Evolutionary conservation across 2,888 invertebrate genomes (phyloP).

Genomic region (Pharmacophagus antenor): DNA sequence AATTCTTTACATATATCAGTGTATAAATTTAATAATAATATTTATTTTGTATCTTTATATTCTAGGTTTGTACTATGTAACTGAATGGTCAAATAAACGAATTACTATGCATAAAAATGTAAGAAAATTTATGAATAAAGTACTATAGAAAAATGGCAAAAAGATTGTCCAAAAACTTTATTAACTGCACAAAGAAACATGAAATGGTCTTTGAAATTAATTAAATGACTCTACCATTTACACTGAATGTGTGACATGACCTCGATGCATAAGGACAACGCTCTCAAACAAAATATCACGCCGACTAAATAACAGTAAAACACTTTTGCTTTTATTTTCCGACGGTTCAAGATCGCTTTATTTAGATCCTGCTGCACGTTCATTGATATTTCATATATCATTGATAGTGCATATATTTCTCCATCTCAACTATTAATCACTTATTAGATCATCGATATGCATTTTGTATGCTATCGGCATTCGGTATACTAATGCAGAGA

Average conservation of each 20-base stretch:
- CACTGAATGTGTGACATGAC: slow-evolving; percentile 26
- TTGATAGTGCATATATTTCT: background rate
- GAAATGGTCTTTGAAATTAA: background rate
- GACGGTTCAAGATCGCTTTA: slow-evolving; percentile 18
- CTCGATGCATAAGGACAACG: slow-evolving; percentile 28
- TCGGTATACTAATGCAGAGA: slow-evolving; percentile 14
- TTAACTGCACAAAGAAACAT: slow-evolving; percentile 1
- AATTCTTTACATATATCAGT: too few species aligned
- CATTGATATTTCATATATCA: slow-evolving; percentile 19
- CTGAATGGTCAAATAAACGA: too few species aligned
- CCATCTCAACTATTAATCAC: background rate
- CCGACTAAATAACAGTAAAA: slow-evolving; percentile 28
- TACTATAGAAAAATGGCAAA: too few species aligned
- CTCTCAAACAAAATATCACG: slow-evolving; percentile 17
- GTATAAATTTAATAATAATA: too few species aligned
- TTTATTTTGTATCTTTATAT: too few species aligned
- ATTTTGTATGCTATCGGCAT: slow-evolving; percentile 9
- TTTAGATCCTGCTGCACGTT: slow-evolving; percentile 18
- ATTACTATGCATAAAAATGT: too few species aligned
- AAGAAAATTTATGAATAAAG: too few species aligned
- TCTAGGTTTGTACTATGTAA: too few species aligned
- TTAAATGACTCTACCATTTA: slow-evolving; percentile 10
- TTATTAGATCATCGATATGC: slow-evolving; percentile 22
- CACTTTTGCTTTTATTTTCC: slow-evolving; percentile 30
- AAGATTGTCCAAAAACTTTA: background rate